A percentile compares a stretch with the other conserved stretches of the same genome.
Evolutionary conservation across 30 jellyfish, hydroid and myxozoan species (phyloP).

Genomic region (Chironex yamaguchii): DNA sequence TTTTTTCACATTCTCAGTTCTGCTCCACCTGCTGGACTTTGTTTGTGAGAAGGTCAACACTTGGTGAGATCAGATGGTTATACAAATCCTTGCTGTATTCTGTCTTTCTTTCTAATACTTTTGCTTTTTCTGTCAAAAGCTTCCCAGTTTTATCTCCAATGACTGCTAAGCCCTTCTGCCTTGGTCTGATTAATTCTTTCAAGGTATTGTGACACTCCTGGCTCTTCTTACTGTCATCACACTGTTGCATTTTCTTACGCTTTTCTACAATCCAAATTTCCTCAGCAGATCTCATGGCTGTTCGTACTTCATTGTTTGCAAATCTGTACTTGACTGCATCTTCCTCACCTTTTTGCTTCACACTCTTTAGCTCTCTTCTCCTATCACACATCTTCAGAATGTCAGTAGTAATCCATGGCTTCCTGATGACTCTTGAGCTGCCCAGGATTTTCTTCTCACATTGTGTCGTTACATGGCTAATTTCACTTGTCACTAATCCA

Average conservation of each 20-base stretch:
- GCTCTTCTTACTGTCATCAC: constrained; percentile 11
- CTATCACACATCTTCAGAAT: constrained; percentile 18
- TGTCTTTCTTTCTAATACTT: constrained; percentile 29
- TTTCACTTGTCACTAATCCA: too few species aligned
- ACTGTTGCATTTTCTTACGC: background rate
- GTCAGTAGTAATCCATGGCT: constrained; percentile 47
- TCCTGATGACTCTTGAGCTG: constrained; percentile 16
- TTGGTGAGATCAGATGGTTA: background rate
- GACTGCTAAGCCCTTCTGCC: too few species aligned
- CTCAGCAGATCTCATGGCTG: constrained; percentile 13
- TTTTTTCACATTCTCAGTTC: constrained; percentile 5
- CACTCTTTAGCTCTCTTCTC: constrained; percentile 7
- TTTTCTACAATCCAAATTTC: constrained; percentile 33
- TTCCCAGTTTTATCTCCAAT: constrained; percentile 32
- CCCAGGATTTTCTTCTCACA: constrained; percentile 23
- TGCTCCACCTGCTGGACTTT: too few species aligned
- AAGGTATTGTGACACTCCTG: background rate
- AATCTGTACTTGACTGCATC: constrained; percentile 22
- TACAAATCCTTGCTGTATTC: constrained; percentile 56
- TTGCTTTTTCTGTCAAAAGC: constrained; percentile 20
- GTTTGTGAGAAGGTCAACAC: constrained; percentile 2
- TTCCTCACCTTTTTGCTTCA: constrained; percentile 1
- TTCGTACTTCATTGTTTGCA: constrained; percentile 26
- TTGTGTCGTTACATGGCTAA: background rate
- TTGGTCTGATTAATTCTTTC: constrained; percentile 1